Evolutionary conservation across 2,888 invertebrate genomes (phyloP).

Genomic region (Phyllotreta striolata): DNA sequence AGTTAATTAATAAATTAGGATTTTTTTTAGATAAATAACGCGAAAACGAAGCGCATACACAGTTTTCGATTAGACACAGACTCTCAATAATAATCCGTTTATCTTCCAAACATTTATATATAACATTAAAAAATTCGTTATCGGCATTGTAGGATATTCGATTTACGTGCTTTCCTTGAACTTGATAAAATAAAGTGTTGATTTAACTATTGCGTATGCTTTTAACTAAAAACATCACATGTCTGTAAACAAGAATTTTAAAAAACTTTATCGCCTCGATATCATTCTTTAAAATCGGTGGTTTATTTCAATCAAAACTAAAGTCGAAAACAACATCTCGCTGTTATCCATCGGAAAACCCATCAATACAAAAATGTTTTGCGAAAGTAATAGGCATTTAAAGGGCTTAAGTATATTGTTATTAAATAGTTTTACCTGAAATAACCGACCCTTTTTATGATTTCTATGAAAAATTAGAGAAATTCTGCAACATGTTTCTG

Average conservation of each 20-base stretch:
- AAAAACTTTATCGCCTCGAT: constrained; percentile 22
- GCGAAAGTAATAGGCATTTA: too few species aligned
- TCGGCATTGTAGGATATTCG: constrained; percentile 13
- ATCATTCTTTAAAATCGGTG: constrained; percentile 9
- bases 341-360: too few species aligned
- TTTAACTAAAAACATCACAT: constrained; percentile 14
- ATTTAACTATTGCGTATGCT: constrained; percentile 14
- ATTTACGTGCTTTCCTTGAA: constrained; percentile 22
- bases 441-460: too few species aligned
- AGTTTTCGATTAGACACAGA: not conserved
- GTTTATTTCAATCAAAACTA: not conserved
- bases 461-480: too few species aligned
- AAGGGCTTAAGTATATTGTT: too few species aligned
- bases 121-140: constrained; percentile 13
- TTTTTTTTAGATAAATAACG: too few species aligned
- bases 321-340: constrained; percentile 5
- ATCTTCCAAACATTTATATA: not conserved
- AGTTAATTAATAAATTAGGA: too few species aligned
- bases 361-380: too few species aligned
- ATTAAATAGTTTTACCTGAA: too few species aligned
- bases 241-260: constrained; percentile 17
- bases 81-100: not conserved
- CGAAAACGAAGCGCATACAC: too few species aligned
- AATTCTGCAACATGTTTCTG: too few species aligned
- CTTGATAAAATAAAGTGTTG: constrained; percentile 20